Evolutionary conservation across 1,140 invertebrate species (phyloP), one percentile per base, ranked within the genome.

Genomic region (Cephus cinctus): DNA sequence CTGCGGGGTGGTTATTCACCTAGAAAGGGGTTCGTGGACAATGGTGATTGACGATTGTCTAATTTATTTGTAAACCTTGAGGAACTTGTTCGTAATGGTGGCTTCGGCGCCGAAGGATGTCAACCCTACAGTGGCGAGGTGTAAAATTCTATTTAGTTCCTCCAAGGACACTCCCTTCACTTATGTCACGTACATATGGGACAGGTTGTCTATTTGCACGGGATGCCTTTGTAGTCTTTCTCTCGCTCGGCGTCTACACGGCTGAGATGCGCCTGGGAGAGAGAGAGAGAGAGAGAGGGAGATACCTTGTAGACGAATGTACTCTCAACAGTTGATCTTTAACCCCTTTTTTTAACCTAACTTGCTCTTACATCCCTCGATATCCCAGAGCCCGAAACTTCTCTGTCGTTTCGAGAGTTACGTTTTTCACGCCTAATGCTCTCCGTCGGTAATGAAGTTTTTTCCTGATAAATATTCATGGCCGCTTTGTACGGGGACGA

Each of bases 401-500:
- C n/a, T n/a, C n/a, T n/a, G n/a, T n/a, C n/a, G n/a, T n/a, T n/a
- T n/a, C n/a, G n/a, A n/a, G n/a, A n/a, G n/a, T n/a, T n/a, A n/a
- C n/a, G n/a, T n/a, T n/a, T n/a, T n/a, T n/a, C n/a, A n/a, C n/a
- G n/a, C n/a, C n/a, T n/a, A n/a, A n/a, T n/a, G n/a, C n/a, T n/a
- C n/a, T n/a, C n/a, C n/a, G n/a, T n/a, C n/a, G n/a, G n/a, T 69
- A 58, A 68, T 65, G 65, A 69, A 68, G n/a, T n/a, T n/a, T 71
- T 66, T 61, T 50, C 52, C 50, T 61, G 57, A 71, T 71, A 71
- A 74, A 72, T 72, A 73, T 74, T 73, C 67, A 71, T 74, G 62
- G 44, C 31, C 50, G 55, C 59, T 52, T 65, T 59, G 65, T 60
- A 60, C 61, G 63, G 61, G 56, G 54, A 52, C 63, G 59, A 63